Evolutionary conservation across 2,113 vertebrate genomes (phyloP).

Genomic region (Megaleporinus macrocephalus): DNA sequence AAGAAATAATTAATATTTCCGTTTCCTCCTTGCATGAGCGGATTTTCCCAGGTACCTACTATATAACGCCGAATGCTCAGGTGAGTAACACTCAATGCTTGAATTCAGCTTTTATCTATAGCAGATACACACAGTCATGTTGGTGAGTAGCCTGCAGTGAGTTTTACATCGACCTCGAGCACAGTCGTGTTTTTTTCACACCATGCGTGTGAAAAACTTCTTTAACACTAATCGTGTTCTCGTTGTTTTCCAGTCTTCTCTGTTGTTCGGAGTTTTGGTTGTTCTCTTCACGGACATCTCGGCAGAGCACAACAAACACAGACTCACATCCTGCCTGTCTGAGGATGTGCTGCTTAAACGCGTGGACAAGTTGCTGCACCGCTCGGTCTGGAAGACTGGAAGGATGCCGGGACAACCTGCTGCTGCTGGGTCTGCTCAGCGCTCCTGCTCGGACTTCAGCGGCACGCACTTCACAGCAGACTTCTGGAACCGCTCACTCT

Average conservation of each 20-base stretch:
- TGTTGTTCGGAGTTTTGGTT: slow-evolving; percentile 36
- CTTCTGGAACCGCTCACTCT: slow-evolving; percentile 78
- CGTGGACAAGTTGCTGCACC: slow-evolving; percentile 12
- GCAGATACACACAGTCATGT: not conserved
- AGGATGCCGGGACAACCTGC: too few species aligned
- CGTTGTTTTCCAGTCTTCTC: slow-evolving; percentile 53
- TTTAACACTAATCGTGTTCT: not conserved
- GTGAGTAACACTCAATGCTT: slow-evolving; percentile 7
- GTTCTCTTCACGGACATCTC: not conserved
- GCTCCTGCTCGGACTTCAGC: slow-evolving; percentile 62
- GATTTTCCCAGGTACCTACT: slow-evolving; percentile 63
- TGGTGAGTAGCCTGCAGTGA: slow-evolving; percentile 38
- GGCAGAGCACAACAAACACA: not conserved
- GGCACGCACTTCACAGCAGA: slow-evolving; percentile 1
- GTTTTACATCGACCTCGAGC: not conserved
- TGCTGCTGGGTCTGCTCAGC: not conserved
- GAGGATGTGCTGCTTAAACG: slow-evolving; percentile 13
- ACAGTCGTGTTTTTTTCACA: too few species aligned
- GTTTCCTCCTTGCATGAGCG: slow-evolving; percentile 65
- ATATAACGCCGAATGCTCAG: slow-evolving; percentile 4
- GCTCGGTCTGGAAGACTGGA: not conserved
- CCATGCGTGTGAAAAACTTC: too few species aligned
- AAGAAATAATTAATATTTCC: slow-evolving; percentile 43
- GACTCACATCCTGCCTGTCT: slow-evolving; percentile 53
- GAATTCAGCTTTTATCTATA: not conserved